A percentile compares a stretch with the other conserved stretches of the same genome.
Evolutionary conservation across 2,888 invertebrate genomes (phyloP).

Genomic region (Thecophora atra): DNA sequence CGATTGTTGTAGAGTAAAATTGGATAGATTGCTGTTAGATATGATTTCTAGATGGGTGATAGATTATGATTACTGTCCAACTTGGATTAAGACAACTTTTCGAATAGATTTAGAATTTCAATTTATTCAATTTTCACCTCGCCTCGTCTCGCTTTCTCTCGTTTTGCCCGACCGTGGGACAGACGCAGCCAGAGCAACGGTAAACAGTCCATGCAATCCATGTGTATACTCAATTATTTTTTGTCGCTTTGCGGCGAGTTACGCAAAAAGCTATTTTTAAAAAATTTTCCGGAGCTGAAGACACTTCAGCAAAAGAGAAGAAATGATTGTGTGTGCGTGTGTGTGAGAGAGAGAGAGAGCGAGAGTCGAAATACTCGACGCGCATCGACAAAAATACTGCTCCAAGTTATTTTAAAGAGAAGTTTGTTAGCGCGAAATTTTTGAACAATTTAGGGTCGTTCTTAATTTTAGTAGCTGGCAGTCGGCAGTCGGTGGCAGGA

Average conservation of each 20-base stretch:
- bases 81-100: too few relatives aligned
- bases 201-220: conserved; percentile 27
- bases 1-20: too few relatives aligned
- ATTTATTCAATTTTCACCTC: too few relatives aligned
- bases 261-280: conserved; percentile 65
- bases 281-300: conserved; percentile 55
- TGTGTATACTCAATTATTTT: conserved; percentile 13
- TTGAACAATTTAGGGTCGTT: conserved; percentile 12
- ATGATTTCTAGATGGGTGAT: too few relatives aligned
- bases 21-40: too few relatives aligned
- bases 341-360: background rate
- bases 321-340: background rate
- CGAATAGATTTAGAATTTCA: too few relatives aligned
- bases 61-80: too few relatives aligned
- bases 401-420: too few relatives aligned
- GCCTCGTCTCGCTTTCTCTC: too few relatives aligned
- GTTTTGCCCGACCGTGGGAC: background rate
- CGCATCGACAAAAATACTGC: too few relatives aligned
- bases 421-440: background rate
- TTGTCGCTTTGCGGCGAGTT: conserved; percentile 51
- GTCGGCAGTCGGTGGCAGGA: background rate
- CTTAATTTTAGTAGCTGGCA: conserved; percentile 22
- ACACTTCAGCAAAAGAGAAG: background rate
- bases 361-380: background rate
- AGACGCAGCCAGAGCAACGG: background rate